phyloP scores from a whole-genome alignment of 2,888 invertebrate species.

The Sicus ferrugineus region DNA sequence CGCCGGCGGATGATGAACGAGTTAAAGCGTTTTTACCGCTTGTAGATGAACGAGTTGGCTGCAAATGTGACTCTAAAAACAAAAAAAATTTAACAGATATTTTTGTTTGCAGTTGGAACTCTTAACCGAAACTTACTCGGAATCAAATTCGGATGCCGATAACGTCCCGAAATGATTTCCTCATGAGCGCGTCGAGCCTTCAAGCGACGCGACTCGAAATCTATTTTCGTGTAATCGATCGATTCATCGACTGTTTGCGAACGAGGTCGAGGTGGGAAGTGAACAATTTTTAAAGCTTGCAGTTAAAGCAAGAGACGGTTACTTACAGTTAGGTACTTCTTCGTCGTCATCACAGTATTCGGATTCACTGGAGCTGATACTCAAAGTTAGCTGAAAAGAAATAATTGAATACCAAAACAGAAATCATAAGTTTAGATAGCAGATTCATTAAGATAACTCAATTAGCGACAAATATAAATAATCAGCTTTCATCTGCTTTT shows the following conservation, averaged over 20 bases:
- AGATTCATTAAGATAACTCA: no score
- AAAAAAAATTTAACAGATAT: constrained; percentile 8
- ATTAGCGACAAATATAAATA: no score
- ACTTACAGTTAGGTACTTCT: constrained; percentile 59
- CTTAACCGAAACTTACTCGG: constrained; percentile 50
- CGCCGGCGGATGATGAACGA: neutral
- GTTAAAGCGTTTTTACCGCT: constrained; percentile 28
- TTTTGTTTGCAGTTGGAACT: neutral
- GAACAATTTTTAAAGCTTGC: neutral
- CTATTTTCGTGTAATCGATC: constrained; percentile 64
- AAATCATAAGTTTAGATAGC: no score
- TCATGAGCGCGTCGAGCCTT: constrained; percentile 64
- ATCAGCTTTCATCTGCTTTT: no score
- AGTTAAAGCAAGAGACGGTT: neutral
- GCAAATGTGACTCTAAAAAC: constrained; percentile 45
- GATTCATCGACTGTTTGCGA: constrained; percentile 57
- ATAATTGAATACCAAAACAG: no score
- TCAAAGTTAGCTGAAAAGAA: constrained; percentile 60
- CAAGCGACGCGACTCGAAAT: constrained; percentile 62
- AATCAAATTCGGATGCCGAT: constrained; percentile 63
- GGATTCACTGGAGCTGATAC: constrained; percentile 63
- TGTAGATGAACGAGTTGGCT: constrained; percentile 40
- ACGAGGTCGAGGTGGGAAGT: neutral
- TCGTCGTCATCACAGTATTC: constrained; percentile 63
- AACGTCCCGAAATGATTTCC: constrained; percentile 63